Conservation (phyloP, 2,113 vertebrate species). For the Thunnus maccoyii region DNA sequence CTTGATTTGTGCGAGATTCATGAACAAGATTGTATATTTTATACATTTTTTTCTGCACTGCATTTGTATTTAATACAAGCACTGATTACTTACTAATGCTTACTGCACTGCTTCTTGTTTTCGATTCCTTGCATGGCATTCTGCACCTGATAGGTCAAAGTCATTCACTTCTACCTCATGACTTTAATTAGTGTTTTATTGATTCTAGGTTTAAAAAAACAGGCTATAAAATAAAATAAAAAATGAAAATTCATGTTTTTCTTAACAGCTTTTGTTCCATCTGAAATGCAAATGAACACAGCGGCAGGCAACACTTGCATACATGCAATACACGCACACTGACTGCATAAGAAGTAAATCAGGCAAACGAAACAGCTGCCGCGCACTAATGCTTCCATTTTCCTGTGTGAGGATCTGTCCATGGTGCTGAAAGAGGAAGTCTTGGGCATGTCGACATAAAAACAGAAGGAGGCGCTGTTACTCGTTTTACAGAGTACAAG, state of each 20-base stretch:
- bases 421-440: conserved; percentile 56
- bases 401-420: conserved; percentile 40
- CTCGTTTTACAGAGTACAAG: conserved; percentile 29
- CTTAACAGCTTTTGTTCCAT: background rate
- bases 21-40: background rate
- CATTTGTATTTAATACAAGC: background rate
- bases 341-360: background rate
- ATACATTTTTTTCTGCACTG: background rate
- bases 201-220: too few relatives aligned
- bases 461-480: conserved; percentile 78
- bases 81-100: background rate
- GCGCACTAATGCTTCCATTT: background rate
- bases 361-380: background rate
- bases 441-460: background rate
- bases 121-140: background rate
- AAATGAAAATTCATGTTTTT: background rate
- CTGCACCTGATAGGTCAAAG: background rate
- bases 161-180: background rate
- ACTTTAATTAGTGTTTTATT: background rate
- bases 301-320: background rate
- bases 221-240: background rate
- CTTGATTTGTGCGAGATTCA: background rate
- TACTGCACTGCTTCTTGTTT: background rate
- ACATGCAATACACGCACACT: background rate
- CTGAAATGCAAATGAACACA: background rate